Percentiles rank a stretch among this genome's conserved stretches.
Evolutionary conservation across 2,888 invertebrate genomes (phyloP).

Genomic region (Stegophylla sp.): DNA sequence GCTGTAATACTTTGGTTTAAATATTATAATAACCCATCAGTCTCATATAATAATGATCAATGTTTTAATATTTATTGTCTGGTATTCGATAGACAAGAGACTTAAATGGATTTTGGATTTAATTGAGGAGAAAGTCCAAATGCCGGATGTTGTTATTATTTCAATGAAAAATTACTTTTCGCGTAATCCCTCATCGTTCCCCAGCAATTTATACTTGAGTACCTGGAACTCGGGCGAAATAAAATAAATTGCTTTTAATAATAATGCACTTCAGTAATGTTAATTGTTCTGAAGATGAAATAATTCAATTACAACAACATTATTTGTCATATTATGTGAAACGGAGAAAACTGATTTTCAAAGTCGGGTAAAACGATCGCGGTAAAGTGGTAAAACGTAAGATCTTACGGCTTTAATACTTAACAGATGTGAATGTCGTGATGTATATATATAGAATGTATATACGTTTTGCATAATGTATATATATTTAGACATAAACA

Average conservation of each 20-base stretch:
- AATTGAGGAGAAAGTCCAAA: constrained; percentile 36
- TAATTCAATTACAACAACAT: background rate
- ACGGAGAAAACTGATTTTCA: background rate
- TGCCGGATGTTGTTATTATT: constrained; percentile 36
- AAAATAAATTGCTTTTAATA: constrained; percentile 28
- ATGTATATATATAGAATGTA: background rate
- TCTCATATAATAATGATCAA: constrained; percentile 4
- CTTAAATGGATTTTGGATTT: constrained; percentile 37
- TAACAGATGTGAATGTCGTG: background rate
- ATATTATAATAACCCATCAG: constrained; percentile 28
- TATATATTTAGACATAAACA: too few species aligned
- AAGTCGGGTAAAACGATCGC: background rate
- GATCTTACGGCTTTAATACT: background rate
- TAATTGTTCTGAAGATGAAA: background rate
- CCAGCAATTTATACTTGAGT: constrained; percentile 25
- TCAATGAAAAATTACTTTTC: constrained; percentile 39
- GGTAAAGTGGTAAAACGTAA: background rate
- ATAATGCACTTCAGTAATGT: constrained; percentile 11
- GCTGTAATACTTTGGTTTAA: background rate
- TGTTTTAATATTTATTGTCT: constrained; percentile 43
- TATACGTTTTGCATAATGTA: background rate
- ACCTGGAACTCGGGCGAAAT: background rate
- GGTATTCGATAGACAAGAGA: constrained; percentile 29
- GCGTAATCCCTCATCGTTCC: constrained; percentile 4
- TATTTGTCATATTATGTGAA: background rate